phyloP scores from a whole-genome alignment of 1,140 invertebrate species.

The Eurosta solidaginis region DNA sequence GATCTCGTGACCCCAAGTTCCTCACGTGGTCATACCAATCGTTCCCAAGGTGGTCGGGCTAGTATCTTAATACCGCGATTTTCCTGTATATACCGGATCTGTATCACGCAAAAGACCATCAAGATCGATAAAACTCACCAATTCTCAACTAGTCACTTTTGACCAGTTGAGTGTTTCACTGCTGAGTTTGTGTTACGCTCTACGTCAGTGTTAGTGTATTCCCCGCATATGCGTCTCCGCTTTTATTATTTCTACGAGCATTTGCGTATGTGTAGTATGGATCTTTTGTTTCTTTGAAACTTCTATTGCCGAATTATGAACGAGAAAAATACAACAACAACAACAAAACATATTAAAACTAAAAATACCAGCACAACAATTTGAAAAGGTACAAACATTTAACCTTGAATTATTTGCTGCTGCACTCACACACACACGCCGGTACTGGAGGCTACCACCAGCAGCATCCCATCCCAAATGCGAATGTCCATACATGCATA shows the following conservation, averaged over 20 bases:
- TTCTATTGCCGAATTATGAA: constrained; percentile 11
- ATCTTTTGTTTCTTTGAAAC: neutral
- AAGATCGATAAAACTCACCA: too few species aligned
- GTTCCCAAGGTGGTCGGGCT: too few species aligned
- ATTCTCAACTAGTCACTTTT: too few species aligned
- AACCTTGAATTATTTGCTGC: constrained; percentile 15
- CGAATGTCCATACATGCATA: neutral
- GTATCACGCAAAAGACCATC: too few species aligned
- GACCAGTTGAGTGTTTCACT: too few species aligned
- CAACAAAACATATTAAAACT: neutral
- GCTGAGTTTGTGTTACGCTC: too few species aligned
- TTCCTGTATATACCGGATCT: too few species aligned
- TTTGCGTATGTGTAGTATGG: neutral
- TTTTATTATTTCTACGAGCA: neutral
- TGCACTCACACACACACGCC: neutral
- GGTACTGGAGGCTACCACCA: constrained; percentile 1
- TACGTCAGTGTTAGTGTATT: neutral
- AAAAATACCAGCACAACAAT: neutral
- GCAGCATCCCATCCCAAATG: constrained; percentile 12
- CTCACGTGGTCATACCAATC: too few species aligned
- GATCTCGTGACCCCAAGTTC: too few species aligned
- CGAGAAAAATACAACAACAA: neutral
- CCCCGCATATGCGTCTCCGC: neutral
- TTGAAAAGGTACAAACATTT: constrained; percentile 8
- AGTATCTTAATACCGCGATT: too few species aligned